Conservation (phyloP, 35 echinoderm and acorn worm genomes). For the Anneissia japonica region DNA sequence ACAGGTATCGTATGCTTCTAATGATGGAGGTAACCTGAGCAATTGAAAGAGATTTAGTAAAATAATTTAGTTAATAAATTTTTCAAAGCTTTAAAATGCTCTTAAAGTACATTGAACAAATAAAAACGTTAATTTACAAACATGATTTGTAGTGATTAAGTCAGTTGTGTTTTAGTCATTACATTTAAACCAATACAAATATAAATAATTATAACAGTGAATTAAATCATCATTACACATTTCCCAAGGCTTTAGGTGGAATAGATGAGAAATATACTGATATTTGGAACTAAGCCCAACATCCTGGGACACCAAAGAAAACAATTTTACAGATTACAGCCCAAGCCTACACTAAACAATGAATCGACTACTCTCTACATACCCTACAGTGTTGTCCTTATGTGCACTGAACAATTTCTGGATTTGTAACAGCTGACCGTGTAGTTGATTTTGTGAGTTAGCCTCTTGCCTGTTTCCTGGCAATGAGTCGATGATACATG, state of each 20-base stretch:
- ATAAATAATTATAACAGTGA: too few relatives aligned
- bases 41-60: slow-evolving; percentile 4
- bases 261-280: too few relatives aligned
- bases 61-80: background rate
- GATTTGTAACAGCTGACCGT: slow-evolving; percentile 57
- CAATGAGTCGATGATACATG: slow-evolving; percentile 22
- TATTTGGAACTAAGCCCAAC: too few relatives aligned
- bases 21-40: background rate
- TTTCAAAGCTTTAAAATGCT: background rate
- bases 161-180: too few relatives aligned
- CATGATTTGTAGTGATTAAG: too few relatives aligned
- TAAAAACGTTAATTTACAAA: too few relatives aligned
- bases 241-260: too few relatives aligned
- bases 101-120: background rate
- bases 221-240: too few relatives aligned
- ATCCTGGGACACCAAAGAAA: too few relatives aligned
- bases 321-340: too few relatives aligned
- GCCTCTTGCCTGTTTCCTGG: slow-evolving; percentile 1
- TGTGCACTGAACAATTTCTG: slow-evolving; percentile 46
- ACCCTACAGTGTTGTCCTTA: background rate
- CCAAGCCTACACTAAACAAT: background rate
- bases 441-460: slow-evolving; percentile 47
- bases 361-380: slow-evolving; percentile 25
- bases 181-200: too few relatives aligned
- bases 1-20: background rate